Evolutionary conservation across 1,140 invertebrate species (phyloP), one percentile per base, ranked within the genome.

Genomic region (Trichonephila clavata): DNA sequence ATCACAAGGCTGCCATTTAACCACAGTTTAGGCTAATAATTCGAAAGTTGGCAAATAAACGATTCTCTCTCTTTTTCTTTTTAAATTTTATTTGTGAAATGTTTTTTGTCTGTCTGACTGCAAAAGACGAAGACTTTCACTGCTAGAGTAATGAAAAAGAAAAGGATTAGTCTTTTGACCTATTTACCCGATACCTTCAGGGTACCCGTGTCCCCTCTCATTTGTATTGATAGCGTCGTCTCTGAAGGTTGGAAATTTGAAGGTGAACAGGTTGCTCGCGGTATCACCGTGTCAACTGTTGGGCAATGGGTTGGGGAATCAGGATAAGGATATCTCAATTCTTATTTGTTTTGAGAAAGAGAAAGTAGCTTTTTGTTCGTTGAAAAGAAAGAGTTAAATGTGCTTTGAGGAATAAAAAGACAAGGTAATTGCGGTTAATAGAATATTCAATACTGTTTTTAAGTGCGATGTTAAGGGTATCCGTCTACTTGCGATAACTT

Each of bases 211-310:
- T 50, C 21, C 24, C 24, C 68, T 4, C 16, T 77, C 27, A 77
- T 77, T 77, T 32, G 14, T 32, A 77, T 32, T 32, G 32, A 16
- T 32, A 32, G 71, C 71, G 65, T 68, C 65, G 65, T 68, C 24
- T 27, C n/a, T 77, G 71, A 32, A 77, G 71, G 27, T 68, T 68
- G 65, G 21, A 21, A n/a, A 18, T 13, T 32, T 32, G 71, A 77
- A 77, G 71, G 71, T 77, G 71, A 77, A 77, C 71, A 24, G 71
- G 71, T 77, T 77, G 24, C 27, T 24, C 27, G 24, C 20, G 71
- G 14, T 77, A 77, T 77, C 27, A 14, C 32, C 32, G 65, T 24
- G 24, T 24, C 21, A 68, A 68, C n/a, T 10, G 27, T 77, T 77
- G 71, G 27, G 71, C 27, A 77, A 77, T 10, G 0, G 27, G 4